These are phyloP conservation scores for Pinctada fucata DNA, from an alignment of 2,888 invertebrate species.

Conservation along the genomic window DNA sequence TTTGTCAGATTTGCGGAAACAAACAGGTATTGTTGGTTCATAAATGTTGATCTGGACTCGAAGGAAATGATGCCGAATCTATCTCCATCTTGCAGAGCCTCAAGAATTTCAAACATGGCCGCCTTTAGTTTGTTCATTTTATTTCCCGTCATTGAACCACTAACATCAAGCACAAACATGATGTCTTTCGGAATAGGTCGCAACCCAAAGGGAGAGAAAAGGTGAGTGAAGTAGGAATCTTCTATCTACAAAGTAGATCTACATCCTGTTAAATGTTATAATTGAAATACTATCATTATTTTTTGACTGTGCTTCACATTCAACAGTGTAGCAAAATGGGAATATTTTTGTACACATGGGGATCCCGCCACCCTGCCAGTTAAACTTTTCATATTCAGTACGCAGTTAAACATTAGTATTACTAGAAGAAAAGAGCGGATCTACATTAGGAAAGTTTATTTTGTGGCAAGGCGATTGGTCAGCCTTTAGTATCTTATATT, in stretches of 20 bases:
- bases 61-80: slow-evolving; percentile 8
- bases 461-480: too few species aligned
- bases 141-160: slow-evolving; percentile 85
- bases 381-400: too few species aligned
- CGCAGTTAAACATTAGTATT: too few species aligned
- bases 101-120: slow-evolving; percentile 2
- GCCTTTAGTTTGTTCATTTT: neutral
- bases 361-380: too few species aligned
- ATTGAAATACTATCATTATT: too few species aligned
- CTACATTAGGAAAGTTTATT: too few species aligned
- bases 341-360: too few species aligned
- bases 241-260: neutral
- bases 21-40: neutral
- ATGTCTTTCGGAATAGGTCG: slow-evolving; percentile 80
- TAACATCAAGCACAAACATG: slow-evolving; percentile 86
- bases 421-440: too few species aligned
- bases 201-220: slow-evolving; percentile 82
- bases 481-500: too few species aligned
- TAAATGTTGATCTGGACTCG: neutral
- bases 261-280: neutral
- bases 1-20: neutral
- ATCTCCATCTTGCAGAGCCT: neutral
- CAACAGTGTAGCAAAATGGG: too few species aligned
- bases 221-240: slow-evolving; percentile 84
- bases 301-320: too few species aligned